phyloP scores from a whole-genome alignment of 2,113 vertebrate species.

The Typhlomys cinereus region DNA sequence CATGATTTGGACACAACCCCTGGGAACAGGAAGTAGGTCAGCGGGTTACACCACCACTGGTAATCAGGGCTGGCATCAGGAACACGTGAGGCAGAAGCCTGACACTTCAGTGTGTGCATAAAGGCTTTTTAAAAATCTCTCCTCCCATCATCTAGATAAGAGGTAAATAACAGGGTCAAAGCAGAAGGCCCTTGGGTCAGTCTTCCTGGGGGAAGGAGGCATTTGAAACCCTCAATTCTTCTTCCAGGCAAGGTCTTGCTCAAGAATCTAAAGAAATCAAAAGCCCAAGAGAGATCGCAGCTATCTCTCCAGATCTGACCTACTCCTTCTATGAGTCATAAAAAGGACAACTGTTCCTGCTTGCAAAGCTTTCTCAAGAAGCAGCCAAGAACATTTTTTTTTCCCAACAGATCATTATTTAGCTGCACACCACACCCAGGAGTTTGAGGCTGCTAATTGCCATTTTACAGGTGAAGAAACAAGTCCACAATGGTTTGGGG shows the following conservation, averaged over 20 bases:
- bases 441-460: background rate
- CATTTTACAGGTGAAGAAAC: constrained; percentile 19
- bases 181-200: background rate
- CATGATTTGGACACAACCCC: background rate
- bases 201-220: background rate
- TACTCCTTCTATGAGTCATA: constrained; percentile 6
- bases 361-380: constrained; percentile 53
- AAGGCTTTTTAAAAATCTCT: background rate
- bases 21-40: background rate
- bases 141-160: background rate
- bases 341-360: background rate
- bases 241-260: background rate
- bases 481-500: background rate
- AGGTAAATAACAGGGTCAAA: constrained; percentile 5
- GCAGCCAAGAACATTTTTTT: background rate
- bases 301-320: background rate
- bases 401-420: constrained; percentile 14
- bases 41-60: background rate
- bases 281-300: background rate
- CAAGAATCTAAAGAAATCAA: background rate
- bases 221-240: background rate
- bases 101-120: background rate
- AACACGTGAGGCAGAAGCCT: accelerated
- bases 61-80: background rate
- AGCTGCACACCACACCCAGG: background rate